A percentile compares a stretch with the other conserved stretches of the same genome.
Evolutionary conservation across 2,888 invertebrate genomes (phyloP).

Genomic region (Lampropteryx suffumata): DNA sequence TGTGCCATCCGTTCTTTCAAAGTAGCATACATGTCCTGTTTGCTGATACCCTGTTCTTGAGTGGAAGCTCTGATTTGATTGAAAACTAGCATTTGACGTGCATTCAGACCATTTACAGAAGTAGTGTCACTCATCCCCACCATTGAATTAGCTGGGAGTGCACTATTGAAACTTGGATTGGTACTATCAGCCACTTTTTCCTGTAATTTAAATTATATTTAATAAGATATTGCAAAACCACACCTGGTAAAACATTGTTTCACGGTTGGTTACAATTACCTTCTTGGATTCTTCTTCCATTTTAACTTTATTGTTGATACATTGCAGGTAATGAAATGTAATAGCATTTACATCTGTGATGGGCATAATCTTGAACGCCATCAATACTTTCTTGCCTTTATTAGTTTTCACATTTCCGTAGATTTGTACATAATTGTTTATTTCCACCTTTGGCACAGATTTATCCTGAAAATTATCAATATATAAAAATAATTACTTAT

Average conservation of each 20-base stretch:
- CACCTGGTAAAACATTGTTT: too few species aligned
- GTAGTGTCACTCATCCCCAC: conserved; percentile 61
- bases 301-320: conserved; percentile 75
- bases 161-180: conserved; percentile 52
- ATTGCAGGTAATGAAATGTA: conserved; percentile 78
- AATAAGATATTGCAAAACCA: neutral
- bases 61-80: conserved; percentile 71
- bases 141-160: conserved; percentile 72
- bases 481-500: too few species aligned
- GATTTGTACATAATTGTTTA: conserved; percentile 75
- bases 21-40: conserved; percentile 71
- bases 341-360: conserved; percentile 73
- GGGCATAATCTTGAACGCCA: conserved; percentile 76
- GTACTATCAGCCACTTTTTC: conserved; percentile 52
- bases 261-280: conserved; percentile 57
- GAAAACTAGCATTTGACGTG: conserved; percentile 76
- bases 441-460: conserved; percentile 72
- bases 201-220: conserved; percentile 42
- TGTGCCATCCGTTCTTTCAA: conserved; percentile 72
- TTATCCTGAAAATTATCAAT: conserved; percentile 69
- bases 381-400: conserved; percentile 74
- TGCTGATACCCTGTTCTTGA: conserved; percentile 75
- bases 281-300: conserved; percentile 77
- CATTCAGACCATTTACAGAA: conserved; percentile 72
- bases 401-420: conserved; percentile 78